A percentile compares a stretch with the other conserved stretches of the same genome.
These are phyloP conservation scores for Muscicapa adusta DNA, from an alignment of 2,113 vertebrate species.

Conservation along the genomic window DNA sequence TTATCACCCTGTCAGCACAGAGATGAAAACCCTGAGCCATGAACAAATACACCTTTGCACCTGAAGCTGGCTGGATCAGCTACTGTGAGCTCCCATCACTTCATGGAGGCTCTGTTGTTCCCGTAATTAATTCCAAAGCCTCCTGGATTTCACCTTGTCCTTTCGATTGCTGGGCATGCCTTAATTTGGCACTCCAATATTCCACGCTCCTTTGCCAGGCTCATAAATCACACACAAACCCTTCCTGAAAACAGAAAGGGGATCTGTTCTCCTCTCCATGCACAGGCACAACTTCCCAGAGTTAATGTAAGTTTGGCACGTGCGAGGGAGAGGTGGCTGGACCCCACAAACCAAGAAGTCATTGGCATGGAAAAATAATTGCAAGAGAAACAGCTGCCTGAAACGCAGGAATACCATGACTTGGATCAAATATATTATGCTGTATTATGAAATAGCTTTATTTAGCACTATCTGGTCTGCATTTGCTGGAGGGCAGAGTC, in stretches of 20 bases:
- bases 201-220: not conserved
- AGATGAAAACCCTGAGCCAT: slow-evolving; percentile 22
- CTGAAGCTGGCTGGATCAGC: not conserved
- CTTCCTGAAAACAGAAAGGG: slow-evolving; percentile 9
- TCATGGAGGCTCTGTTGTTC: not conserved
- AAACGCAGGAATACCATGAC: not conserved
- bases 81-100: not conserved
- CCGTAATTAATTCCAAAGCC: slow-evolving; percentile 26
- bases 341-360: not conserved
- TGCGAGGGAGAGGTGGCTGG: not conserved
- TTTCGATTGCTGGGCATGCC: not conserved
- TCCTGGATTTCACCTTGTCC: not conserved
- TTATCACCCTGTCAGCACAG: not conserved
- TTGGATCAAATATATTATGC: not conserved
- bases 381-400: not conserved
- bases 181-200: not conserved
- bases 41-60: slow-evolving; percentile 53
- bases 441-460: not conserved
- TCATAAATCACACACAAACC: slow-evolving; percentile 31
- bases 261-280: not conserved
- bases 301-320: not conserved
- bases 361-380: not conserved
- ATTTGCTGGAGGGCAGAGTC: not conserved
- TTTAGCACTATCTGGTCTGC: not conserved
- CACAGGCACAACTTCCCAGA: not conserved